Base-by-base conservation (phyloP, 2,113 vertebrate species). In the Phyllostomus discolor region DNA sequence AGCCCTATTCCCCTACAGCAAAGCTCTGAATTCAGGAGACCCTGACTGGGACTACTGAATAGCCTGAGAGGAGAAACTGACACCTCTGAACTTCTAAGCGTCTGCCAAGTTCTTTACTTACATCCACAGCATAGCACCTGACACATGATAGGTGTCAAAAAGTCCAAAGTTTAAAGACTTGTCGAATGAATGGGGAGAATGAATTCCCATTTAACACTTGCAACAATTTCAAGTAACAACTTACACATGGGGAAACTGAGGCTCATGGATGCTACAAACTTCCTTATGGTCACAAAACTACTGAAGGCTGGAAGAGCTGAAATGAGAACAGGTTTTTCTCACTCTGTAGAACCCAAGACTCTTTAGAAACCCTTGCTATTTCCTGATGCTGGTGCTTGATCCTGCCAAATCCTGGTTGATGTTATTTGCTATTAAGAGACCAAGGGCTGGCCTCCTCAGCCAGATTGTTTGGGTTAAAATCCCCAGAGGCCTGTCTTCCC, bases 41-140 rank as follows among this genome's bases (percentile, higher is more conserved):
- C 67, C 46, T 67, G 26, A 52, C 43, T 83, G 48, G 83, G 46
- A 90, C 57, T 85, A 41, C 4, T 92, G 62, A 95, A 76, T 62
- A 92, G 10, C 19, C 12, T 88, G 69, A 81, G 62, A 88, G 35
- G 17, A 78, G 84, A 94, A 52, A 87, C 70, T 46, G 92, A 85
- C 54, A 94, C 76, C 73, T 84, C 80, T 90, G 81, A 75, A 92
- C 66, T 54, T 92, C 59, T 41, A 16, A 9, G 5, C 57, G 43
- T 38, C 82, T n/a, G 82, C 93, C 73, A 93, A 81, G 52, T 96
- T 96, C 73, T 88, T 97, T 96, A 69, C 91, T 86, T 79, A 69
- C n/a, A 90, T 50, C 73, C 85, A 75, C 19, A 76, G 67, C 46
- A 54, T 10, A 92, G 62, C 67, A 93, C 72, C 82, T 79, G 91